Percentiles rank a stretch among this genome's conserved stretches.
phyloP scores from a whole-genome alignment of 2,888 invertebrate species.

The Brachyptera putata region DNA sequence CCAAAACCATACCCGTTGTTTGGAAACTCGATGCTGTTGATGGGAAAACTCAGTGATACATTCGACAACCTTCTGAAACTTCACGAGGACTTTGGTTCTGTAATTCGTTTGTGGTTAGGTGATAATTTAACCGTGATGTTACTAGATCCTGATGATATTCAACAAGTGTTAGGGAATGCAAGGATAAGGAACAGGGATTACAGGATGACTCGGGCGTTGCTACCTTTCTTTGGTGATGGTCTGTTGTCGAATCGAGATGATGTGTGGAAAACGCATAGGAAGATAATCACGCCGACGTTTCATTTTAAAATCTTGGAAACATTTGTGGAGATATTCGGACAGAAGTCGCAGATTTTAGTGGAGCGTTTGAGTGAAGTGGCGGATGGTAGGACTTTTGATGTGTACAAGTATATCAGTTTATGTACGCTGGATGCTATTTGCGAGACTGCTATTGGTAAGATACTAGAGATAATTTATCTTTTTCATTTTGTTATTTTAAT shows the following conservation, averaged over 20 bases:
- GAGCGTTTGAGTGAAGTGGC: background rate
- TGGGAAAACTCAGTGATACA: background rate
- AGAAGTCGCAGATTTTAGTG: conserved; percentile 1
- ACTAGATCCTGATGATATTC: conserved; percentile 1
- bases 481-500: too few species aligned
- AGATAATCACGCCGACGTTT: conserved; percentile 15
- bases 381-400: background rate
- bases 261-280: conserved; percentile 2
- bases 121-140: background rate
- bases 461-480: too few species aligned
- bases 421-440: conserved; percentile 9
- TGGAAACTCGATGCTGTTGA: background rate
- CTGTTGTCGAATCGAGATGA: conserved; percentile 1
- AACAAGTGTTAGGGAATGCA: background rate
- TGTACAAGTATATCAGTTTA: background rate
- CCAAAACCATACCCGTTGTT: background rate
- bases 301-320: conserved; percentile 2
- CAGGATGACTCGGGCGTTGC: background rate
- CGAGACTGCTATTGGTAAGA: conserved; percentile 14
- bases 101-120: conserved; percentile 1
- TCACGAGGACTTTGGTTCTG: background rate
- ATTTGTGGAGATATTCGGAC: background rate
- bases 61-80: background rate
- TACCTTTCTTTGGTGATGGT: conserved; percentile 11
- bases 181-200: conserved; percentile 6